These are phyloP conservation scores for Dicerorhinus sumatrensis DNA, from an alignment of 2,113 vertebrate genomes.

Conservation along the genomic window DNA sequence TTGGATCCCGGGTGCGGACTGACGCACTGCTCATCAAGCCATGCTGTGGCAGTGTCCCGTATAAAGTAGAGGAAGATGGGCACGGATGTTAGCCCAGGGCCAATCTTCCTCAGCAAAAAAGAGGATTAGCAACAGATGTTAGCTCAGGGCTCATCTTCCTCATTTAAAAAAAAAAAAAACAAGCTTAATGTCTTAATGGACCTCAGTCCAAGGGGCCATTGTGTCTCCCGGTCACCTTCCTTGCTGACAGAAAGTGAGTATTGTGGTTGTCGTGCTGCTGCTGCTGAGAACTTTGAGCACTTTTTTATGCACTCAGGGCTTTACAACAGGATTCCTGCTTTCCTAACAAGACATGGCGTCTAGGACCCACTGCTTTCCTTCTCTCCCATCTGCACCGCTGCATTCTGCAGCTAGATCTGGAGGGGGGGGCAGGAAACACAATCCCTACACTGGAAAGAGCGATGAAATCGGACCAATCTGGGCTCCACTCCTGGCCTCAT, in stretches of 20 bases:
- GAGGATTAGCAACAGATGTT: no score
- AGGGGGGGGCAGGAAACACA: neutral
- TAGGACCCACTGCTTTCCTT: no score
- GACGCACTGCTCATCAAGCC: no score
- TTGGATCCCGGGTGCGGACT: no score
- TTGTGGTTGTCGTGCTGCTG: neutral
- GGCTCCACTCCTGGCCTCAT: neutral
- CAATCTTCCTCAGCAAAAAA: no score
- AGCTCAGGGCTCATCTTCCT: no score
- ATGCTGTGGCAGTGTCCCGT: no score
- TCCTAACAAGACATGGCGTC: neutral
- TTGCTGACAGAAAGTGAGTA: neutral
- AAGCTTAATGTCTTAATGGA: neutral
- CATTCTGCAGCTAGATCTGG: neutral
- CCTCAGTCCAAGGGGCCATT: neutral
- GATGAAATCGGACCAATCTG: neutral
- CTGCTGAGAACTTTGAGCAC: neutral
- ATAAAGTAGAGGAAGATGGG: no score
- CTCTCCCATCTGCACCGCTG: neutral
- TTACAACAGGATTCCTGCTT: neutral
- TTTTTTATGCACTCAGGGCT: neutral
- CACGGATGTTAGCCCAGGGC: no score
- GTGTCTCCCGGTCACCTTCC: neutral
- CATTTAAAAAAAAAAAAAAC: no score
- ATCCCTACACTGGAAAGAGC: neutral